Base-by-base conservation (phyloP, 2,113 vertebrate species). In the Anthoscopus minutus region DNA sequence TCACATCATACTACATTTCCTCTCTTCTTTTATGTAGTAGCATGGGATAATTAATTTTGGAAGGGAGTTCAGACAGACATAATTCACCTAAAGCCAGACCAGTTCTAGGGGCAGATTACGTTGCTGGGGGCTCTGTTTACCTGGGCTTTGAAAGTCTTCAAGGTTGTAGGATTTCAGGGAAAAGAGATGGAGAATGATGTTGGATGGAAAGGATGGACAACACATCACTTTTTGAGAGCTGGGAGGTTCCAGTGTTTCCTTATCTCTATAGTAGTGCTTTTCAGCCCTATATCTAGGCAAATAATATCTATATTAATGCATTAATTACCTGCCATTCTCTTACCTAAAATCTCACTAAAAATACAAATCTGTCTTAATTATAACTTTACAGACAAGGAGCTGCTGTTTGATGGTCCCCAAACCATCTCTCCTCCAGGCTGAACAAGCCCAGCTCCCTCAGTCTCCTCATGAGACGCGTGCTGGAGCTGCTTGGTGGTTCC, bases 221-320 rank as follows among this genome's bases (percentile, higher is more conserved):
- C 0, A 0, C 6, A n/a, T 3, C 50, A 6, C 3, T 1, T 62
- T 56, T 74, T 1, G 5, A 33, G 11, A 24, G 4, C 6, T 57
- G 33, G 7, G 24, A 14, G 35, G 4, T 44, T 73, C 40, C 21
- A n/a, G 9, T 53, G 5, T 8, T 74, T 16, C 4, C 19, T 66
- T 65, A 51, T 19, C 8, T 64, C 67, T 53, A 42, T 6, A 40
- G 50, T 23, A 25, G 40, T 42, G 12, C 1, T 62, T 79, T 58
- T 7, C 3, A 16, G 5, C 8, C 4, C 53, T 69, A 27, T 35
- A 51, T 13, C 6, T 56, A 81, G 15, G 8, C 4, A 70, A 92
- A 60, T 15, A 27, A 23, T 19, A 5, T 79, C 9, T 62, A 6
- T 15, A 70, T 81, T 56, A 61, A 65, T 23, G 16, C 7, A 38